Conservation (phyloP, 2,888 invertebrate species). For the Brenthis ino region DNA sequence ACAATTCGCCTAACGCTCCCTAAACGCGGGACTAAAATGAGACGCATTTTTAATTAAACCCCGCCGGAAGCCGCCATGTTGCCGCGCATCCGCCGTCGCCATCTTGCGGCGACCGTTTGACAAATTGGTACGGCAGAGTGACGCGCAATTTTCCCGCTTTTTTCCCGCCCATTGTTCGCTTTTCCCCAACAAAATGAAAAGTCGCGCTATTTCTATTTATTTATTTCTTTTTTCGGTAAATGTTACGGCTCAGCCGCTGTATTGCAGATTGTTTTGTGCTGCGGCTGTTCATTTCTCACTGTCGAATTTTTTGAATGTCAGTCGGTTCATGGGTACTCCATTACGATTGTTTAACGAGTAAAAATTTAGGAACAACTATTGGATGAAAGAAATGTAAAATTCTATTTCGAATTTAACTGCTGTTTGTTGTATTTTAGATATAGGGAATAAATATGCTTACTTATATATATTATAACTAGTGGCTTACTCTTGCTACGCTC, state of each 20-base stretch:
- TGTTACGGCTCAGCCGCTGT: conserved; percentile 58
- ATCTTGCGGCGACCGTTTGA: conserved; percentile 79
- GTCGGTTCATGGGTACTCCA: conserved; percentile 37
- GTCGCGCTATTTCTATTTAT: conserved; percentile 69
- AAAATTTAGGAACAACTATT: conserved; percentile 24
- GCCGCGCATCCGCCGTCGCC: conserved; percentile 66
- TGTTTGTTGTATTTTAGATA: neutral
- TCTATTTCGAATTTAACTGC: conserved; percentile 18
- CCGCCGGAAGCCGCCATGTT: conserved; percentile 74
- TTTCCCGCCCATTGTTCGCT: conserved; percentile 78
- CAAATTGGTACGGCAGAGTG: conserved; percentile 81
- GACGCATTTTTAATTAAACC: conserved; percentile 80
- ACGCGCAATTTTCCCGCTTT: conserved; percentile 81
- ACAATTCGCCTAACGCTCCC: conserved; percentile 54
- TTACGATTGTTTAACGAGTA: conserved; percentile 33
- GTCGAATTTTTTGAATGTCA: conserved; percentile 59
- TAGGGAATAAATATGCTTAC: neutral
- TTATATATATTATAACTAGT: conserved; percentile 6
- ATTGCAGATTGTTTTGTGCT: conserved; percentile 54
- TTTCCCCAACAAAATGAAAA: conserved; percentile 81
- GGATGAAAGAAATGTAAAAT: conserved; percentile 24
- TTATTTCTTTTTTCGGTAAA: conserved; percentile 62
- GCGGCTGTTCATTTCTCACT: conserved; percentile 61
- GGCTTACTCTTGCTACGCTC: too few species aligned
- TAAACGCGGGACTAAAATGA: conserved; percentile 66